Evolutionary conservation across 2,113 vertebrate species (phyloP).

Genomic region (Nesoenas mayeri): DNA sequence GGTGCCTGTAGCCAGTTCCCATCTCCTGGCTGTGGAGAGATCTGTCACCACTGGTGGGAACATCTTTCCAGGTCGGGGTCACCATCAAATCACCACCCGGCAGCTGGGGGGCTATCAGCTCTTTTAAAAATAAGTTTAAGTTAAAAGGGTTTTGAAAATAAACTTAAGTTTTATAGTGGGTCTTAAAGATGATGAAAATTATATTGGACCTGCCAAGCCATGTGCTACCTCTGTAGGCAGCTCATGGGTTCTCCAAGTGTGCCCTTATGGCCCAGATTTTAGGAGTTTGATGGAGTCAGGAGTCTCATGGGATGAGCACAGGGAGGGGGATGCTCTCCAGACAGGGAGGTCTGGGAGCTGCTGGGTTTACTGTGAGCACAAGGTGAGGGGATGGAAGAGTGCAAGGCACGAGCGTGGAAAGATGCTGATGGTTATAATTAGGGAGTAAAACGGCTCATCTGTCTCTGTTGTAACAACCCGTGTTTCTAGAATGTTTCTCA

Average conservation of each 20-base stretch:
- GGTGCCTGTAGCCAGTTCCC: background rate
- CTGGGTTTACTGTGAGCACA: background rate
- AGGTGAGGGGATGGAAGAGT: background rate
- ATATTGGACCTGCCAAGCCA: background rate
- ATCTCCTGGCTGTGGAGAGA: background rate
- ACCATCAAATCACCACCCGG: background rate
- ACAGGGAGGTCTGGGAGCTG: background rate
- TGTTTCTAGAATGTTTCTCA: constrained; percentile 31
- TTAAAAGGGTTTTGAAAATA: background rate
- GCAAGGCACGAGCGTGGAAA: background rate
- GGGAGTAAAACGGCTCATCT: background rate
- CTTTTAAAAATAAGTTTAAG: background rate
- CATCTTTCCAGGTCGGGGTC: background rate
- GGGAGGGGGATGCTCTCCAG: background rate
- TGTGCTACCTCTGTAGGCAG: accelerated
- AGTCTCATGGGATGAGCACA: background rate
- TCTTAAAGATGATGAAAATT: background rate
- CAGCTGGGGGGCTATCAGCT: background rate
- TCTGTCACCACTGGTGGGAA: background rate
- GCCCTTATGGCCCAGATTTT: background rate
- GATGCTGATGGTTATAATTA: background rate
- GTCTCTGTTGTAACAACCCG: background rate
- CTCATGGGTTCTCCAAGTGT: accelerated
- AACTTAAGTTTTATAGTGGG: background rate
- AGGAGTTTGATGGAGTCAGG: background rate